Evolutionary conservation across 2,888 invertebrate genomes (phyloP), one percentile per base, ranked within the genome.

Genomic region (Pseudoips prasinana): DNA sequence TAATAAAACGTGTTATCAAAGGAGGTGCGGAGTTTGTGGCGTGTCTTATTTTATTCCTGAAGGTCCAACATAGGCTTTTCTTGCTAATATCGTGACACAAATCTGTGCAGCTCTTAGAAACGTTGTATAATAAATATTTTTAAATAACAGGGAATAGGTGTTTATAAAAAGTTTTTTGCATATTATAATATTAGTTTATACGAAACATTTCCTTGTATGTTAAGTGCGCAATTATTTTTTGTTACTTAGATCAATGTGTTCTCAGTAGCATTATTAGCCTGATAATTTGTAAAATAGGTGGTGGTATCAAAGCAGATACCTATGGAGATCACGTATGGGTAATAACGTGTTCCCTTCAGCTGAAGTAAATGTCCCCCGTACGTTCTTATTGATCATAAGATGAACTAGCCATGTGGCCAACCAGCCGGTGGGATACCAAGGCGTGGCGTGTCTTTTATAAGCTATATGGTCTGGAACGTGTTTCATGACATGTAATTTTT

Each of bases 211-310:
- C 70, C 68, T n/a, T 72, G 67, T 58, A 58, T 52, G 50, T 57
- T 55, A 64, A 66, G 57, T 64, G 64, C 53, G 65, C 66, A 68
- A 69, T 73, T 67, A 57, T 65, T 72, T 73, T 73, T 74, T 73
- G 68, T 66, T 62, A 52, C 56, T 35, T 44, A 56, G 49, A 61
- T 66, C n/a, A 55, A 59, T 58, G 64, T 73, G 60, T 63, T 71
- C 65, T 65, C 51, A 49, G 58, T 58, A 54, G 55, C 66, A 62
- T 58, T 58, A 62, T 57, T 54, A 61, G 72, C 57, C 67, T 70
- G 65, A 66, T 75, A 65, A 74, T 72, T 71, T 70, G 53, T 65
- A 60, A 58, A 62, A 58, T 62, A 64, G 57, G 57, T 41, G 31
- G 33, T 49, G n/a, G n/a, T n/a, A n/a, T n/a, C n/a, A n/a, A n/a